Evolutionary conservation across 2,888 invertebrate species (phyloP).

Genomic region (Metellina segmentata): DNA sequence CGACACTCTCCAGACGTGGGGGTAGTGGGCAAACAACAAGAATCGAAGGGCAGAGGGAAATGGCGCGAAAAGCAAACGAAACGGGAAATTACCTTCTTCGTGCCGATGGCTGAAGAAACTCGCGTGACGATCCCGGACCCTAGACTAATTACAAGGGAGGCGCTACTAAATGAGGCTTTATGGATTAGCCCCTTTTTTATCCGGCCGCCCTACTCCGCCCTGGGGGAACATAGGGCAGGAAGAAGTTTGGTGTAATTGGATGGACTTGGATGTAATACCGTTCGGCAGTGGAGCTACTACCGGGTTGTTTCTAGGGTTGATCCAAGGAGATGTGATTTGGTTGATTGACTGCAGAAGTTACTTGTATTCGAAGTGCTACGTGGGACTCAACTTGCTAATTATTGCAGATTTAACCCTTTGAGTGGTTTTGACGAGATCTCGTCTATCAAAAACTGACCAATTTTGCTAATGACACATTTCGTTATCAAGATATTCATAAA

Average conservation of each 20-base stretch:
- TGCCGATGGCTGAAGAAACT: slow-evolving; percentile 33
- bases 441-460: no score
- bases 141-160: slow-evolving; percentile 46
- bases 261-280: slow-evolving; percentile 8
- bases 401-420: no score
- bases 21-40: background rate
- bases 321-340: no score
- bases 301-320: no score
- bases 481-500: no score
- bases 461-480: no score
- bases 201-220: background rate
- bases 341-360: no score
- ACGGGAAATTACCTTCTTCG: slow-evolving; percentile 26
- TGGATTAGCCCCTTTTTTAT: slow-evolving; percentile 52
- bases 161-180: slow-evolving; percentile 52
- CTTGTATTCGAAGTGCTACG: no score
- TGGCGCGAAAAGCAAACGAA: slow-evolving; percentile 34
- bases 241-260: slow-evolving; percentile 32
- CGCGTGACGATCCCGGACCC: slow-evolving; percentile 29
- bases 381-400: no score
- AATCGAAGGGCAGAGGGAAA: background rate
- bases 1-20: background rate
- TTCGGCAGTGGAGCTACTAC: background rate
- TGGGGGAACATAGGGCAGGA: background rate
- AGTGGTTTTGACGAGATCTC: no score